Evolutionary conservation across 2,797 vertebrate genomes (phyloP).

Genomic region (Clarias pachynema): DNA sequence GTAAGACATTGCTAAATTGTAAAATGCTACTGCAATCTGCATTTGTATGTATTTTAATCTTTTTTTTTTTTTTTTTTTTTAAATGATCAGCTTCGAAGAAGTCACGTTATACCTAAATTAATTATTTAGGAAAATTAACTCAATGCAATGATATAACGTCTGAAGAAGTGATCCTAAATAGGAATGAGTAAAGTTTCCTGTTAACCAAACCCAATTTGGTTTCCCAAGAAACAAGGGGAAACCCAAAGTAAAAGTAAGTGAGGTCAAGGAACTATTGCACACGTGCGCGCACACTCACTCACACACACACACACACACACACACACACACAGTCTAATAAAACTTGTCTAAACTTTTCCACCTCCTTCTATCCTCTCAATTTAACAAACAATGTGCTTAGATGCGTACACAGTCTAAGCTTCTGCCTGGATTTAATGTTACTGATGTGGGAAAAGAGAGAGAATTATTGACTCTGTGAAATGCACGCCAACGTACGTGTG

Average conservation of each 20-base stretch:
- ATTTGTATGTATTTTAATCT: background rate
- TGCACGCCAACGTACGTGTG: constrained; percentile 27
- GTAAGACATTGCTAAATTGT: background rate
- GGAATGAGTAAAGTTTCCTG: constrained; percentile 55
- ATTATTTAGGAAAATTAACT: background rate
- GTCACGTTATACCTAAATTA: background rate
- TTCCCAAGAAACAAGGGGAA: constrained; percentile 59
- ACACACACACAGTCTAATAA: constrained; percentile 49
- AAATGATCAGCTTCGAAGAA: background rate
- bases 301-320: constrained; percentile 13
- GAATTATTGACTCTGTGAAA: constrained; percentile 36
- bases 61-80: background rate
- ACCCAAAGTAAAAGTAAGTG: constrained; percentile 64
- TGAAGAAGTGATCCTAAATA: constrained; percentile 3
- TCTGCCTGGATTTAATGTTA: constrained; percentile 35
- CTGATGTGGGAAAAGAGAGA: constrained; percentile 57
- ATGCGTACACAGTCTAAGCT: constrained; percentile 32
- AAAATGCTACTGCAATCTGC: background rate
- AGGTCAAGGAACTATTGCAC: constrained; percentile 65
- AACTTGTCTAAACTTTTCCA: constrained; percentile 45
- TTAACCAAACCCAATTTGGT: constrained; percentile 54
- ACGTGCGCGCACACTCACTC: background rate
- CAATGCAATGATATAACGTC: background rate
- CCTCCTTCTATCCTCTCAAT: constrained; percentile 22
- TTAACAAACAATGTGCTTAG: constrained; percentile 50